Evolutionary conservation across 2,113 vertebrate genomes (phyloP).

Genomic region (Poeciliopsis prolifica): DNA sequence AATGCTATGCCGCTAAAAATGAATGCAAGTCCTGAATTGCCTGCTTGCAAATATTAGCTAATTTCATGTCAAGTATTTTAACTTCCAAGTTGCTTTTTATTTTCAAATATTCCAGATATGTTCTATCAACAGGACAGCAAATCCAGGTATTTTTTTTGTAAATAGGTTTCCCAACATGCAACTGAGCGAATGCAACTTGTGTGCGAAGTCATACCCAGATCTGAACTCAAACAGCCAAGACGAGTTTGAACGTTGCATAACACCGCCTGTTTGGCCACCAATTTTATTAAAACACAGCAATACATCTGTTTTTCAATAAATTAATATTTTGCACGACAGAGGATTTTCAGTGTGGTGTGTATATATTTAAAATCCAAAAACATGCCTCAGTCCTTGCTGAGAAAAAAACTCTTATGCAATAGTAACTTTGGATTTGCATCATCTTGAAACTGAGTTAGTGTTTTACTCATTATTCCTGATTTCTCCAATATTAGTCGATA

Average conservation of each 20-base stretch:
- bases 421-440: neutral
- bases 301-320: neutral
- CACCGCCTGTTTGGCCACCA: neutral
- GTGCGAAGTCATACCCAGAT: no score
- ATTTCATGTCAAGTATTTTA: no score
- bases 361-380: neutral
- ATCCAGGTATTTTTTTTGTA: no score
- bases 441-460: neutral
- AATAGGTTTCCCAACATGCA: neutral
- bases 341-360: neutral
- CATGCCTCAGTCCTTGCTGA: neutral
- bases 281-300: neutral
- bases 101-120: no score
- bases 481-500: neutral
- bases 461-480: neutral
- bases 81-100: no score
- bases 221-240: no score
- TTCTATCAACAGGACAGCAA: no score
- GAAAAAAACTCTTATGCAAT: neutral
- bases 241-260: neutral
- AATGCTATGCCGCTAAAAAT: no score
- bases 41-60: no score
- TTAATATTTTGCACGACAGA: neutral
- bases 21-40: no score
- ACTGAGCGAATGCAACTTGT: no score